Evolutionary conservation across 2,113 vertebrate genomes (phyloP), one percentile per base, ranked within the genome.

Genomic region (Ptilorrhoa leucosticta): DNA sequence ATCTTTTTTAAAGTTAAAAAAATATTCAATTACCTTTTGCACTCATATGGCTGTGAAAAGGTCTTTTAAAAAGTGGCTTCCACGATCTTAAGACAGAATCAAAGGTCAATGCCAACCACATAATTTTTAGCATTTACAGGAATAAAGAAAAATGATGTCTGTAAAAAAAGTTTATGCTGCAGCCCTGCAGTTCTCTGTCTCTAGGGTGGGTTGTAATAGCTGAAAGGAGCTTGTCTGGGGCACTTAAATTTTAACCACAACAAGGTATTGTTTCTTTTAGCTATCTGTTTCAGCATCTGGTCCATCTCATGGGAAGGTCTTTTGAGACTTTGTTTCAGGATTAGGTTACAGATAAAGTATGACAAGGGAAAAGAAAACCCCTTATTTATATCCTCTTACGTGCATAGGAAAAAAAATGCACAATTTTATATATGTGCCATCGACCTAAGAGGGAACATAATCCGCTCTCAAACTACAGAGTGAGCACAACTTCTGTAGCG

Each of bases 1-100:
- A 80, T 96, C 68, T 77, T 83, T 85, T 82, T 81, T 48, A 79
- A 94, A 91, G 66, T 77, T 79, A 31, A 94, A 94, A 87, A 90
- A 84, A 78, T 31, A 58, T 84, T 96, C 61, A 72, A 47, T 87
- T 95, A 72, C 81, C 54, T 85, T 96, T 93, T 90, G 78, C 66
- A 56, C n/a, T 94, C 47, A 17, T 19, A 39, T 37, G 47, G 33
- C 51, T 76, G 50, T 91, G 53, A 69, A 84, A 94, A 83, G 26
- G 31, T 87, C 48, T 63, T 75, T 3, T 2, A 30, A 89, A 42
- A 89, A n/a, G 47, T 6, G 11, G 3, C 44, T 85, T 86, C 21
- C 37, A 58, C 4, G 5, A 37, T 81, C 22, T 66, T 56, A 68
- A 57, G 31, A 53, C 44, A 86, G n/a, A 77, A 56, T 42, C 42